A percentile compares a stretch with the other conserved stretches of the same genome.
phyloP scores from a whole-genome alignment of 1,140 invertebrate genomes.

The Caenorhabditis briggsae region DNA sequence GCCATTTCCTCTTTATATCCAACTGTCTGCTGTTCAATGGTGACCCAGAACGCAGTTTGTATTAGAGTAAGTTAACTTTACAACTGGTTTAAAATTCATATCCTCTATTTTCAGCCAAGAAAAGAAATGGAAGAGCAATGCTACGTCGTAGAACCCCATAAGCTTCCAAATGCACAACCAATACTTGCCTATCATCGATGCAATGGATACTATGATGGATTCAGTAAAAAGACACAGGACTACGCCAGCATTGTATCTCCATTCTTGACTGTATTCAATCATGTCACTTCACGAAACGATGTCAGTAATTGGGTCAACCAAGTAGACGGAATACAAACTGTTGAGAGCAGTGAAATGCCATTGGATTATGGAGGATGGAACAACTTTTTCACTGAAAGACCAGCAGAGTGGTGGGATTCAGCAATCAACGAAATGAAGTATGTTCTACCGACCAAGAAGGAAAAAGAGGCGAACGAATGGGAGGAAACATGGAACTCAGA shows the following conservation, averaged over 20 bases:
- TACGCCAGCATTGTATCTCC: constrained; percentile 61
- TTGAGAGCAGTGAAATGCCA: constrained; percentile 58
- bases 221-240: constrained; percentile 41
- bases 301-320: constrained; percentile 18
- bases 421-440: constrained; percentile 52
- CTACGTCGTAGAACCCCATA: constrained; percentile 48
- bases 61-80: constrained; percentile 22
- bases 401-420: constrained; percentile 49
- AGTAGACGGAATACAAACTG: constrained; percentile 25
- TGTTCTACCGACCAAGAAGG: neutral
- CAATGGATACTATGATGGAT: constrained; percentile 62
- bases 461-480: constrained; percentile 52
- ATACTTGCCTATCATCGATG: constrained; percentile 59
- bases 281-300: constrained; percentile 12
- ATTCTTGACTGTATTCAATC: constrained; percentile 63
- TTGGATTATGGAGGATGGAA: constrained; percentile 61
- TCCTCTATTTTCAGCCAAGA: neutral
- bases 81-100: neutral
- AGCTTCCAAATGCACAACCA: neutral
- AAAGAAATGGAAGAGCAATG: constrained; percentile 48
- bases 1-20: constrained; percentile 51
- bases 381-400: constrained; percentile 53
- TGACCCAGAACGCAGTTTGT: constrained; percentile 60
- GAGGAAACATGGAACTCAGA: constrained; percentile 25
- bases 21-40: constrained; percentile 58